Evolutionary conservation across 2,113 vertebrate genomes (phyloP).

Genomic region (Tretioscincus oriximinensis): DNA sequence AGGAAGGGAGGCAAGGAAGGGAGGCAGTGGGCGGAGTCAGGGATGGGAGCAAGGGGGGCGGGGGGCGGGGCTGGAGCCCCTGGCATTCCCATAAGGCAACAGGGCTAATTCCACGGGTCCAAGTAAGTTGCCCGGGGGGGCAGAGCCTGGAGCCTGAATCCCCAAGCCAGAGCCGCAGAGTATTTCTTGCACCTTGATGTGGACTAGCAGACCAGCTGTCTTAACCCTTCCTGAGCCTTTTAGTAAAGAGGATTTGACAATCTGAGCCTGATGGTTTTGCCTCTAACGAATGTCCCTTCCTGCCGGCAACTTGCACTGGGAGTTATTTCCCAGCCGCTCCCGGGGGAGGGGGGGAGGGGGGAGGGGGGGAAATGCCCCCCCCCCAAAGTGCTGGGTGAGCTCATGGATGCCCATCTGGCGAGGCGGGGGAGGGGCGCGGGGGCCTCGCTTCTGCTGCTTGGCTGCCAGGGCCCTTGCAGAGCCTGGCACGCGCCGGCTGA

Average conservation of each 20-base stretch:
- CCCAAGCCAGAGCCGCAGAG: background rate
- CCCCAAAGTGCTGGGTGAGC: conserved; percentile 37
- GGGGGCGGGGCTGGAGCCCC: too few species aligned
- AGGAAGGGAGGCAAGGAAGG: too few species aligned
- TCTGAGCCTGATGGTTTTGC: accelerated
- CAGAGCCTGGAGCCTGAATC: background rate
- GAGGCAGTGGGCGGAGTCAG: too few species aligned
- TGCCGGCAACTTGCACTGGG: conserved; percentile 31
- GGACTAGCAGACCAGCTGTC: background rate
- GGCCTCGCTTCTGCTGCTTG: conserved; percentile 32
- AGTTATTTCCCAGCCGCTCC: conserved; percentile 38
- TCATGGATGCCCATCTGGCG: conserved; percentile 52
- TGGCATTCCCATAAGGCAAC: too few species aligned
- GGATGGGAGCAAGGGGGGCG: too few species aligned
- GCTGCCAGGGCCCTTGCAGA: conserved; percentile 27
- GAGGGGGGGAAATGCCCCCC: background rate
- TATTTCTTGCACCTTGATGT: background rate
- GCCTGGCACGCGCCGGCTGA: conserved; percentile 57
- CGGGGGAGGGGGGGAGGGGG: conserved; percentile 19
- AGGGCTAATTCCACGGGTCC: too few species aligned
- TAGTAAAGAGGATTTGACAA: background rate
- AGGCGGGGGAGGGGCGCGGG: conserved; percentile 45
- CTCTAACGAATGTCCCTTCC: conserved; percentile 23
- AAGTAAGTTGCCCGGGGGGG: too few species aligned
- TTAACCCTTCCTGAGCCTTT: background rate